Conservation (phyloP, 2,113 vertebrate genomes). For the Oxygymnocypris stewartii region DNA sequence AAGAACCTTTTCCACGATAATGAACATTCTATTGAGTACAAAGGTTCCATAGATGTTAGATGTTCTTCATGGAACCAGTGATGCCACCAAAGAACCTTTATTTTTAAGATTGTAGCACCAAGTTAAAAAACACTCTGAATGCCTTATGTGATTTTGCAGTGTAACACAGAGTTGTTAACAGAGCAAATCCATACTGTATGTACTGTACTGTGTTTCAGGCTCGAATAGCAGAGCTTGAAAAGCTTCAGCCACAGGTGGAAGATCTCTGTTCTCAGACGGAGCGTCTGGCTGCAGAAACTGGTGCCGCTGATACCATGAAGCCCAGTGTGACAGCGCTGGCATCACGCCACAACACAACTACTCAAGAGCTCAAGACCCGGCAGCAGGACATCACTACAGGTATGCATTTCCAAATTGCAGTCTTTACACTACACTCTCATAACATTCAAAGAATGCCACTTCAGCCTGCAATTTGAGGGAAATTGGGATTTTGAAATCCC, state of each 20-base stretch:
- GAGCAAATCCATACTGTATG: neutral
- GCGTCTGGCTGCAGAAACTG: neutral
- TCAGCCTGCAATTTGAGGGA: conserved; percentile 1
- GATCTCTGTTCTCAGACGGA: conserved; percentile 22
- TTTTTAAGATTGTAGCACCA: neutral
- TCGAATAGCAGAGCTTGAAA: conserved; percentile 3
- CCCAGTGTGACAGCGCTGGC: conserved; percentile 2
- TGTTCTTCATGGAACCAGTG: neutral
- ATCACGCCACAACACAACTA: neutral
- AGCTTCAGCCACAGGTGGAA: conserved; percentile 44
- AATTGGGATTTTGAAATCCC: neutral
- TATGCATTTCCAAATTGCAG: conserved; percentile 4
- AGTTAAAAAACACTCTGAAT: neutral
- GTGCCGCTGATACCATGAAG: conserved; percentile 20
- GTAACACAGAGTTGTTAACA: neutral
- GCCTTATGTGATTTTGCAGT: neutral
- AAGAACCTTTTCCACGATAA: no score
- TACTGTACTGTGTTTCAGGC: conserved; percentile 22
- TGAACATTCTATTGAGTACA: neutral
- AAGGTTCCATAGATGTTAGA: neutral
- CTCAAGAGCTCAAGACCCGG: conserved; percentile 4
- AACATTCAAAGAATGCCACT: neutral
- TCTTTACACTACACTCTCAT: neutral
- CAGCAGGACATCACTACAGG: conserved; percentile 46
- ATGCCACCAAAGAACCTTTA: neutral